Percentiles rank a stretch among this genome's conserved stretches.
These are phyloP conservation scores for Acleris emargana DNA, from an alignment of 2,888 invertebrate genomes.

Conservation along the genomic window DNA sequence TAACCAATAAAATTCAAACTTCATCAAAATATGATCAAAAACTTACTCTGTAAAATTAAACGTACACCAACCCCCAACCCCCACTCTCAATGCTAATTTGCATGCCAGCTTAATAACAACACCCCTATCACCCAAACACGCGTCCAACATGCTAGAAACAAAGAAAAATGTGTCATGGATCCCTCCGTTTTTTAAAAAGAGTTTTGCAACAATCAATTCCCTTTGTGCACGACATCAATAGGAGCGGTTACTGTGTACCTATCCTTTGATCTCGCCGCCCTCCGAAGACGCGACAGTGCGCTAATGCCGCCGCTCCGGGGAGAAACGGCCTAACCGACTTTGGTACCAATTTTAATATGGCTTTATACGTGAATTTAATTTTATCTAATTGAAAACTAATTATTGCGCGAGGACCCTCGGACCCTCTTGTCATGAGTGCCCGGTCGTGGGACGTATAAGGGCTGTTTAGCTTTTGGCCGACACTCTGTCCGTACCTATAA, in stretches of 20 bases:
- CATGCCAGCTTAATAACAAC: constrained; percentile 33
- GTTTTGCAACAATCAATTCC: constrained; percentile 83
- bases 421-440: no score
- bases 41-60: not conserved
- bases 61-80: not conserved
- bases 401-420: no score
- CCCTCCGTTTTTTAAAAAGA: constrained; percentile 68
- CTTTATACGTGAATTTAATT: constrained; percentile 15
- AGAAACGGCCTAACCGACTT: constrained; percentile 62
- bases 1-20: no score
- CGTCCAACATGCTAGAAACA: constrained; percentile 53
- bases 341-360: constrained; percentile 38
- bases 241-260: constrained; percentile 81
- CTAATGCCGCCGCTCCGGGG: constrained; percentile 69
- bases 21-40: not conserved
- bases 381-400: not conserved
- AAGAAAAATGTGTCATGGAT: constrained; percentile 72
- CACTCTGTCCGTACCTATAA: no score
- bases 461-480: not conserved
- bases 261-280: constrained; percentile 83
- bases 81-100: constrained; percentile 5
- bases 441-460: not conserved
- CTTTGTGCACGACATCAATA: constrained; percentile 83
- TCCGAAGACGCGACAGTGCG: constrained; percentile 81
- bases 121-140: constrained; percentile 42